These are phyloP conservation scores for Noctua janthe DNA, from an alignment of 2,888 invertebrate genomes.

Conservation along the genomic window DNA sequence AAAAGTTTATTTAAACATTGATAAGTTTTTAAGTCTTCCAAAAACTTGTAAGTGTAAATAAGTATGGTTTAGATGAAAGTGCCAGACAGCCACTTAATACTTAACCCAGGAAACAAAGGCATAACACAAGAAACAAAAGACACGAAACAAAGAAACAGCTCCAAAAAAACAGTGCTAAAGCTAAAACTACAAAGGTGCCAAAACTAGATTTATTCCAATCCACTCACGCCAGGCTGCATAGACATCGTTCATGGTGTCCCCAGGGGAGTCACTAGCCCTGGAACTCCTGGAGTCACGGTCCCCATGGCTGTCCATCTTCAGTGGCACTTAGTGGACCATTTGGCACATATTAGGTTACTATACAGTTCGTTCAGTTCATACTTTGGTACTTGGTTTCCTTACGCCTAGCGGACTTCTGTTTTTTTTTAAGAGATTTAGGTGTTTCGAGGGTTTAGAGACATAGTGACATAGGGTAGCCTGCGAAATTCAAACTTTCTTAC, in stretches of 20 bases:
- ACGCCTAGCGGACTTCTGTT: slow-evolving; percentile 8
- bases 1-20: neutral
- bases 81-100: neutral
- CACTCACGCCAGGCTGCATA: slow-evolving; percentile 92
- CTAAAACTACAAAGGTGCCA: slow-evolving; percentile 32
- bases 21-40: neutral
- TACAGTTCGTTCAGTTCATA: slow-evolving; percentile 48
- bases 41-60: neutral
- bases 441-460: neutral
- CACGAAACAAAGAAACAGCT: neutral
- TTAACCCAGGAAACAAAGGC: neutral
- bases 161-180: slow-evolving; percentile 28
- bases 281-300: slow-evolving; percentile 84
- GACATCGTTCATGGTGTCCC: slow-evolving; percentile 92
- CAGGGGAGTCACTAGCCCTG: slow-evolving; percentile 87
- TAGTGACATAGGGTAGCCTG: neutral
- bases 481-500: neutral
- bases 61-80: neutral
- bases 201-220: slow-evolving; percentile 2
- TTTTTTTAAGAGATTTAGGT: neutral
- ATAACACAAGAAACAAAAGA: neutral
- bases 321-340: slow-evolving; percentile 58
- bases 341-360: slow-evolving; percentile 60
- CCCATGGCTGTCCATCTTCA: slow-evolving; percentile 79
- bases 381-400: slow-evolving; percentile 12